These are phyloP conservation scores for Syngnathus acus DNA, from an alignment of 2,797 vertebrate genomes.

Conservation along the genomic window DNA sequence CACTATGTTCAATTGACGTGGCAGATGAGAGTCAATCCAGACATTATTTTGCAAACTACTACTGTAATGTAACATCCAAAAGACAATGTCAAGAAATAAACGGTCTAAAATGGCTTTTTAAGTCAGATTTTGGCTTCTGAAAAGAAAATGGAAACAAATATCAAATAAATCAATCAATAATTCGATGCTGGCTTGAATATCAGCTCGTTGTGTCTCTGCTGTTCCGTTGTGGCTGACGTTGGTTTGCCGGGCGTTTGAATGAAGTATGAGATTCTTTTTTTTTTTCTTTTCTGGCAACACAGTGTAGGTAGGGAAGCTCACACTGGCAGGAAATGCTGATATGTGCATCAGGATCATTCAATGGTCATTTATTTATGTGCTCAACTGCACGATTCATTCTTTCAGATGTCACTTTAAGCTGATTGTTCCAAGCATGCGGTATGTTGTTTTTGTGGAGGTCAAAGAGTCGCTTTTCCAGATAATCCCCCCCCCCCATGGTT, in stretches of 20 bases:
- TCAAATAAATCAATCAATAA: background rate
- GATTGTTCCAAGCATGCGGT: conserved; percentile 4
- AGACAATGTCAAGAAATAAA: too few relatives aligned
- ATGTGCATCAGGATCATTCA: conserved; percentile 24
- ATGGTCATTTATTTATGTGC: conserved; percentile 4
- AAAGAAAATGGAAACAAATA: too few relatives aligned
- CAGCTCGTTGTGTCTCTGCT: conserved; percentile 26
- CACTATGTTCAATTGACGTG: conserved; percentile 5
- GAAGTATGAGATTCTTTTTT: conserved; percentile 47
- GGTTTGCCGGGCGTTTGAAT: conserved; percentile 42
- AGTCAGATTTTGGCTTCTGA: too few relatives aligned
- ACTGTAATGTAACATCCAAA: too few relatives aligned
- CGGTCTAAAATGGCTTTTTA: too few relatives aligned
- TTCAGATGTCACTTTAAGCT: background rate
- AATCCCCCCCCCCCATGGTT: background rate
- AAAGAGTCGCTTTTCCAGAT: conserved; percentile 18
- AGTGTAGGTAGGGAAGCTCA: conserved; percentile 19
- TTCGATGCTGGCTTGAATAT: conserved; percentile 12
- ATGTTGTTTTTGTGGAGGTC: conserved; percentile 19
- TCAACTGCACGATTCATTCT: background rate
- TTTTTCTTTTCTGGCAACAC: conserved; percentile 38
- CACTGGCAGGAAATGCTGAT: conserved; percentile 10
- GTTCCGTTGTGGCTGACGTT: conserved; percentile 20
- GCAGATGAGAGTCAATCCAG: conserved; percentile 9
- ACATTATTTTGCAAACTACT: too few relatives aligned